Evolutionary conservation across 2,797 vertebrate genomes (phyloP).

Genomic region (Molossus molossus): DNA sequence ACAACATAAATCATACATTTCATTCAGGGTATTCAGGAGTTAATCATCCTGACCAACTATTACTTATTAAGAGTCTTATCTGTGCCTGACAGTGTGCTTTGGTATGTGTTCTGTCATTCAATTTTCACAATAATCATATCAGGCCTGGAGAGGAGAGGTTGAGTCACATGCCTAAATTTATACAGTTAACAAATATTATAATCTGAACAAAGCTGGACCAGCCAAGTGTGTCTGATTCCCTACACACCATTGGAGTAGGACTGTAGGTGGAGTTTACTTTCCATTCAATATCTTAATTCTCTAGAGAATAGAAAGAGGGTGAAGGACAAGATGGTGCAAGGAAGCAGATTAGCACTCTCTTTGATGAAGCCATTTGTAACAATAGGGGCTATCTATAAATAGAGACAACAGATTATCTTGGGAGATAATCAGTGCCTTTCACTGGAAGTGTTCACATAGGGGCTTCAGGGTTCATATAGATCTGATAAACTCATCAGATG

Average conservation of each 20-base stretch:
- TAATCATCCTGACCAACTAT: background rate
- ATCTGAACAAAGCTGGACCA: background rate
- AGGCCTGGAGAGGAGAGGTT: background rate
- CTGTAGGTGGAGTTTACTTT: background rate
- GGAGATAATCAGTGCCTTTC: background rate
- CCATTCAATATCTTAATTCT: background rate
- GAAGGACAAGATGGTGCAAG: background rate
- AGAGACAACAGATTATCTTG: background rate
- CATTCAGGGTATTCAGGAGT: conserved; percentile 14
- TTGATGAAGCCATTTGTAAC: conserved; percentile 30
- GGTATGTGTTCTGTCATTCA: background rate
- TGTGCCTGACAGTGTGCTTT: background rate
- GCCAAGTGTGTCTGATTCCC: background rate
- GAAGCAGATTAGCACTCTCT: background rate
- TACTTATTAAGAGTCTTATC: background rate
- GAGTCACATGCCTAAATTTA: background rate
- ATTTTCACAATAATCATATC: background rate
- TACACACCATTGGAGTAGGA: background rate
- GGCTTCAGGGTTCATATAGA: background rate
- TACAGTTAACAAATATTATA: background rate
- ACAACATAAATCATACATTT: background rate
- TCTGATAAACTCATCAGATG: background rate
- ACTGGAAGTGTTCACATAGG: background rate
- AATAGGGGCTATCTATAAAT: background rate
- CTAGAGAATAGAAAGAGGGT: background rate